These are phyloP conservation scores for Pseudonaja textilis DNA, from an alignment of 2,113 vertebrate genomes.

Conservation along the genomic window DNA sequence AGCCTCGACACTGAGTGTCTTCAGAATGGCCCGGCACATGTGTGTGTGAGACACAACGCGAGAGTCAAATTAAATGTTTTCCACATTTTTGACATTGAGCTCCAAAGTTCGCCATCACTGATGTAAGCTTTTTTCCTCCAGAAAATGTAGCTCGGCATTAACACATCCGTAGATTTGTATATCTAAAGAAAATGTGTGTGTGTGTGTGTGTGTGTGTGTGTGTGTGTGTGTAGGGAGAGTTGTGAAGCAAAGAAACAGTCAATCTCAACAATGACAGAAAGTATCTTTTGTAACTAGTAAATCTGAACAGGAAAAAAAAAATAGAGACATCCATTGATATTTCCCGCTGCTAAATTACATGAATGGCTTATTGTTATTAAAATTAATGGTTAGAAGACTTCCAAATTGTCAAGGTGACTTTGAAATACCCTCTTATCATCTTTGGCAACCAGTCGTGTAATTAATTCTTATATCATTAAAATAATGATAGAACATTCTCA, in stretches of 20 bases:
- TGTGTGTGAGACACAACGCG: background rate
- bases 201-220: no score
- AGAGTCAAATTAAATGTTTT: background rate
- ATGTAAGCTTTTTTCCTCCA: background rate
- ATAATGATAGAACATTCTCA: conserved; percentile 17
- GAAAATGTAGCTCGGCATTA: background rate
- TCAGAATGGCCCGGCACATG: background rate
- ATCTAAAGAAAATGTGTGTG: background rate
- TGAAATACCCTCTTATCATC: conserved; percentile 34
- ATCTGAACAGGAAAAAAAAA: background rate
- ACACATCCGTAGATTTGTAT: background rate
- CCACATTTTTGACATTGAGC: background rate
- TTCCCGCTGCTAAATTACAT: background rate
- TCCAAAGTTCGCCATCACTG: background rate
- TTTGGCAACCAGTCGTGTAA: conserved; percentile 20
- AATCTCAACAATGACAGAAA: background rate
- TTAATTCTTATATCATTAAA: conserved; percentile 7
- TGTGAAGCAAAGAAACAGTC: background rate
- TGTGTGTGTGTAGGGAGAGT: no score
- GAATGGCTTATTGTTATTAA: conserved; percentile 26
- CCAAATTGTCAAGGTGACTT: conserved; percentile 40
- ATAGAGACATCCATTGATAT: background rate
- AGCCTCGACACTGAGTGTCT: no score
- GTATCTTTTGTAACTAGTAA: background rate
- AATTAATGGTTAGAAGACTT: background rate